Evolutionary conservation across 2,888 invertebrate genomes (phyloP).

Genomic region (Drosophila histrio): DNA sequence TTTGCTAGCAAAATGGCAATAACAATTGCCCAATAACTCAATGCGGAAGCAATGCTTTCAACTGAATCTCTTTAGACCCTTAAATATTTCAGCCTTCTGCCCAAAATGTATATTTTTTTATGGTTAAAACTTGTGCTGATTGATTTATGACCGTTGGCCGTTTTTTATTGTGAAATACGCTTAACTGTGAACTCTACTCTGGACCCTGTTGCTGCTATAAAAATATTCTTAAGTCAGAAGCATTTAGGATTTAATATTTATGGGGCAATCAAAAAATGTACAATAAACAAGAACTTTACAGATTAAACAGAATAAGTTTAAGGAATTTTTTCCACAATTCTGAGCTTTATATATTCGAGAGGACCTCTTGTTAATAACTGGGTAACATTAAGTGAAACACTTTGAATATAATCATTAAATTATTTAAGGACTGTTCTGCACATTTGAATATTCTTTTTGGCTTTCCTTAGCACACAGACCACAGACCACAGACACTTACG

Average conservation of each 20-base stretch:
- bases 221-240: background rate
- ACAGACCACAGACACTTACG: constrained; percentile 66
- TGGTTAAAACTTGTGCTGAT: constrained; percentile 16
- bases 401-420: background rate
- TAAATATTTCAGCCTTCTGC: constrained; percentile 6
- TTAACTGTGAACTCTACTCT: background rate
- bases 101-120: constrained; percentile 1
- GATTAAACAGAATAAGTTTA: background rate
- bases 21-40: constrained; percentile 40
- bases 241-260: background rate
- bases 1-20: constrained; percentile 31
- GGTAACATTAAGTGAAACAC: background rate
- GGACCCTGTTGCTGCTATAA: background rate
- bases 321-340: background rate
- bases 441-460: background rate
- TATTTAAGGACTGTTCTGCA: background rate
- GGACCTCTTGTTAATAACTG: background rate
- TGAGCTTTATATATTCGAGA: background rate
- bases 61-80: constrained; percentile 11
- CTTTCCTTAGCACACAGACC: constrained; percentile 27
- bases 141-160: constrained; percentile 43
- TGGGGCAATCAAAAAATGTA: background rate
- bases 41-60: constrained; percentile 46
- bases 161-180: background rate
- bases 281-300: background rate